These are phyloP conservation scores for Teleiodes luculella DNA, from an alignment of 2,888 invertebrate species.

Conservation along the genomic window DNA sequence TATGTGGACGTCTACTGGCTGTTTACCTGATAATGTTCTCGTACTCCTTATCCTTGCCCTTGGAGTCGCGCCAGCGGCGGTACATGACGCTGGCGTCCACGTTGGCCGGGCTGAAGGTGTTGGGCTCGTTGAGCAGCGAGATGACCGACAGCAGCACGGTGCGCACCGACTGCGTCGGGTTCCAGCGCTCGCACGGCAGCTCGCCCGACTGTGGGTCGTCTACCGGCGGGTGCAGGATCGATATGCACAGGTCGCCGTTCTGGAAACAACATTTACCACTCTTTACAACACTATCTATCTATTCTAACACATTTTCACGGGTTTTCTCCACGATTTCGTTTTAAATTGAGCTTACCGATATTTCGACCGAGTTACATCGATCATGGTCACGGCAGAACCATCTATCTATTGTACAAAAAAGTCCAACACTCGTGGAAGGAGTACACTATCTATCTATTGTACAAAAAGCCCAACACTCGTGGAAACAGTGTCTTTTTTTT, in stretches of 20 bases:
- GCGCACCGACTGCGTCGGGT: conserved; percentile 99
- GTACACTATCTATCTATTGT: no score
- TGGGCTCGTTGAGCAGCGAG: conserved; percentile 98
- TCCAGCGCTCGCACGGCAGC: conserved; percentile 99
- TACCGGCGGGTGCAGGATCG: conserved; percentile 98
- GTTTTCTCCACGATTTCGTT: no score
- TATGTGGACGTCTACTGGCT: neutral
- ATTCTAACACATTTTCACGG: no score
- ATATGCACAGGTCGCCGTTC: conserved; percentile 99
- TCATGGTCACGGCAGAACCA: no score
- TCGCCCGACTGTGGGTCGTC: conserved; percentile 99
- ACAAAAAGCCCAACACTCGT: no score
- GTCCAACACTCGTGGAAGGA: no score
- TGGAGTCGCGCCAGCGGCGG: conserved; percentile 98
- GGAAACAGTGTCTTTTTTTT: no score
- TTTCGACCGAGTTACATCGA: no score
- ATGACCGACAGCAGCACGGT: conserved; percentile 99
- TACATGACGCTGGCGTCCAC: conserved; percentile 99
- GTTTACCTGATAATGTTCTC: conserved; percentile 97
- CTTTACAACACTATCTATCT: no score
- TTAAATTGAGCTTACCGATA: no score
- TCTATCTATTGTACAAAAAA: no score
- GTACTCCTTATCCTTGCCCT: conserved; percentile 98
- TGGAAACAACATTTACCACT: conserved; percentile 53
- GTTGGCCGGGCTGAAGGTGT: conserved; percentile 99